Percentiles rank a stretch among this genome's conserved stretches.
phyloP scores from a whole-genome alignment of 64 coral and sea anemone species.

The Cladopsammia gracilis region DNA sequence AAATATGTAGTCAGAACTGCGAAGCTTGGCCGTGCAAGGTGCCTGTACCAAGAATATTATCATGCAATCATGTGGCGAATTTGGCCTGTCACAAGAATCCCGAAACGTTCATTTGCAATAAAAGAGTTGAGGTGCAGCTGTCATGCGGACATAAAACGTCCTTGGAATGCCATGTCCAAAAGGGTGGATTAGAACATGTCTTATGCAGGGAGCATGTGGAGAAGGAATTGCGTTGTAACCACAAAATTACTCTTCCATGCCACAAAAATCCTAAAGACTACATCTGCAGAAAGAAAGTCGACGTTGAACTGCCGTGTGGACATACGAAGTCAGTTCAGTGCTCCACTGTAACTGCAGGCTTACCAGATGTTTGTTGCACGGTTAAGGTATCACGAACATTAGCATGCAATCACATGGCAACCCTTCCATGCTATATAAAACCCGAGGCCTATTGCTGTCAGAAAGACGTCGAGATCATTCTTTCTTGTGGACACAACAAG shows the following conservation, averaged over 20 bases:
- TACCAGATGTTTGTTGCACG: not conserved
- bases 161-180: not conserved
- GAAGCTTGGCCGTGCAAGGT: constrained; percentile 48
- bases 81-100: constrained; percentile 17
- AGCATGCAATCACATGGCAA: constrained; percentile 2
- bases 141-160: no score
- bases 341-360: not conserved
- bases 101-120: no score
- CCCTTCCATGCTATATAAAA: constrained; percentile 25
- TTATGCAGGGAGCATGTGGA: constrained; percentile 4
- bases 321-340: constrained; percentile 50
- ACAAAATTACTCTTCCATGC: not conserved
- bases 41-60: constrained; percentile 14
- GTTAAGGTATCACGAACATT: constrained; percentile 16
- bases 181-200: not conserved
- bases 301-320: constrained; percentile 42
- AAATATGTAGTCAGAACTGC: constrained; percentile 25
- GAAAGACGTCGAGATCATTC: not conserved
- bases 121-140: no score
- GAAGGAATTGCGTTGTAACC: constrained; percentile 27
- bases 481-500: constrained; percentile 17
- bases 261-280: not conserved
- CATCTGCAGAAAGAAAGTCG: not conserved
- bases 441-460: constrained; percentile 5
- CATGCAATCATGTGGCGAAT: constrained; percentile 31